Evolutionary conservation across 2,888 invertebrate genomes (phyloP).

Genomic region (Andricus curvator): DNA sequence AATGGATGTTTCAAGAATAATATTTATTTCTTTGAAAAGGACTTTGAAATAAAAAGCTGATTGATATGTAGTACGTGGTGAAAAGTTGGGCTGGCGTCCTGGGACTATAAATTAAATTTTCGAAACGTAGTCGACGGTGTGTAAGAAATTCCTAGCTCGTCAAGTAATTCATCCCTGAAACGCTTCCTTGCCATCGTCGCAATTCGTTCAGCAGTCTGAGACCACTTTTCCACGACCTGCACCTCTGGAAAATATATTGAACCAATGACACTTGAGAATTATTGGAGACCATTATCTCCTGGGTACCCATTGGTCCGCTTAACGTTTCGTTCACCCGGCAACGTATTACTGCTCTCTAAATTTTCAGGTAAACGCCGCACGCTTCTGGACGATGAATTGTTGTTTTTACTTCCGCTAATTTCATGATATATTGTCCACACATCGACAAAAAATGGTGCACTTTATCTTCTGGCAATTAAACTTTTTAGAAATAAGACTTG

Average conservation of each 20-base stretch:
- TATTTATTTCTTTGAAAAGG: background rate
- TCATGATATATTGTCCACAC: background rate
- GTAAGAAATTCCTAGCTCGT: conserved; percentile 20
- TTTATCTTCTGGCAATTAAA: too few relatives aligned
- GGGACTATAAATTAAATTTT: conserved; percentile 1
- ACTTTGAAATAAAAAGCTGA: background rate
- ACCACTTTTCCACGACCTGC: conserved; percentile 33
- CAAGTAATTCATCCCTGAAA: conserved; percentile 27
- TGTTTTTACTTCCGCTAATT: background rate
- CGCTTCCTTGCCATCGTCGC: conserved; percentile 7
- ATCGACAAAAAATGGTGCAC: background rate
- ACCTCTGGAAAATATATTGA: conserved; percentile 33
- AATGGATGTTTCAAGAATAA: too few relatives aligned
- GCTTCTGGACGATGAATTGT: conserved; percentile 8
- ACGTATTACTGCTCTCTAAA: conserved; percentile 30
- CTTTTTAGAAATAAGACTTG: too few relatives aligned
- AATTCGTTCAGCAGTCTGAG: conserved; percentile 27
- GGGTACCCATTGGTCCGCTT: conserved; percentile 34
- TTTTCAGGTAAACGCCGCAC: conserved; percentile 12
- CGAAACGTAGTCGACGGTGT: background rate
- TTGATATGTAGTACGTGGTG: conserved; percentile 2
- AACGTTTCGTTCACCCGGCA: conserved; percentile 21
- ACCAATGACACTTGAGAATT: conserved; percentile 35
- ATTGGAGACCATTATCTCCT: conserved; percentile 38
- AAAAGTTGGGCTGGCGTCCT: background rate